Base-by-base conservation (phyloP, 2,113 vertebrate genomes). In the Tapirus terrestris region DNA sequence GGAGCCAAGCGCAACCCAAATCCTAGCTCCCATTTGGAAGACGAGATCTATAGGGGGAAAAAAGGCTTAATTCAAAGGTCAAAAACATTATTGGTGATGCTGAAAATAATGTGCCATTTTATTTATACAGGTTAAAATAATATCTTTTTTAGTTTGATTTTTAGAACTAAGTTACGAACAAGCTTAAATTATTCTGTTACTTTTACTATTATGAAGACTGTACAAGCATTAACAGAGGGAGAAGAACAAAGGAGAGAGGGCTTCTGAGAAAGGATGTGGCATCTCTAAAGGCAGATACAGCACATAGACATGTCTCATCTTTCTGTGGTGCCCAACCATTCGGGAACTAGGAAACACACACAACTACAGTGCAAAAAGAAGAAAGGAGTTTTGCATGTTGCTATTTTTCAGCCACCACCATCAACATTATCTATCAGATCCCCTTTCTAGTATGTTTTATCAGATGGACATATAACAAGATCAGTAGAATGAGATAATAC, bases 401-500 rank as follows among this genome's bases (percentile, higher is more conserved):
- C 18, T 58, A 18, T 20, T 89, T 96, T 56, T 82, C 58, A 84
- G 29, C 53, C 27, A 45, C n/a, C 21, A 84, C 63, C 10, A 72
- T 10, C 33, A 65, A 79, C 3, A 23, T 6, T 80, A 87, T 79
- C 86, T 65, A 94, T 87, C 29, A 67, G 79, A 80, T 85, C 93
- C 31, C 10, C 20, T 81, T 96, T 94, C 75, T 73, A 92, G 72
- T 25, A 43, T 9, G 45, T 98, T 94, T 33, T 91, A 95, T 36
- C 56, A 83, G n/a, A 67, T 23, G 53, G 33, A 39, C 31, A 93
- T 2, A 45, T 72, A 90, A 60, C 21, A 53, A 96, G 81, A 29
- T 94, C 67, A 68, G 36, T 76, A 81, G 25, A 91, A 58, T 60
- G 88, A 93, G 51, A 60, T 80, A 81, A 96, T 48, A 97, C 48